Base-by-base conservation (phyloP, 92 coral and sea anemone genomes). In the Epizoanthus ramosus region DNA sequence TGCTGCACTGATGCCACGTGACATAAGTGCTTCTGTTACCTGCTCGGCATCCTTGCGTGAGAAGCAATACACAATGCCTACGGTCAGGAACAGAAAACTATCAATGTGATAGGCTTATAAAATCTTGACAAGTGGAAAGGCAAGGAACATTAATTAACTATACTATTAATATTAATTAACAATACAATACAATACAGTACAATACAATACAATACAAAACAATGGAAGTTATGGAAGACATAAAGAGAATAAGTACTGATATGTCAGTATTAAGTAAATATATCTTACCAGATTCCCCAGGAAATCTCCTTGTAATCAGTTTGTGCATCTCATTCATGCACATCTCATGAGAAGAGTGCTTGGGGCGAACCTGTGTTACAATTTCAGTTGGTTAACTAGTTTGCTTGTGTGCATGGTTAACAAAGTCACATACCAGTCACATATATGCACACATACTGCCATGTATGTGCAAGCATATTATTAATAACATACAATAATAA, bases 31-130 rank as follows among this genome's bases (percentile, higher is more conserved):
- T 39, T 85, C 72, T 5, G 99, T 91, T 43, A 96, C 91, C 17
- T 93, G 87, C 7, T 89, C 94, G 5, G 99, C 85, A 72, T 96
- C 98, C 68, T 92, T 94, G 64, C 92, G 89, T 17, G 99, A 95
- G 56, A 95, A 90, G 63, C 98, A 95, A 75, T 95, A 95, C 59
- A 93, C 88, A 69, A 95, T 94, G 14, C 98, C 98, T 94, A 18
- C 43, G 8, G 14, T 0, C 33, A 14, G 22, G 43, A 16, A n/a
- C 22, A 8, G 43, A 6, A 37, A 37, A 37, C 1, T 37, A 37
- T 37, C 3, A 37, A 81, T 6, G 57, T 52, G 35, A 5, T 61
- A 24, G 17, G 67, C 22, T 17, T 50, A 50, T 43, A 9, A 31
- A 74, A 8, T 12, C 45, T 22, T 4, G 12, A 71, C 23, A 71